Base-by-base conservation (phyloP, 2,113 vertebrate genomes). In the Neogale vison region DNA sequence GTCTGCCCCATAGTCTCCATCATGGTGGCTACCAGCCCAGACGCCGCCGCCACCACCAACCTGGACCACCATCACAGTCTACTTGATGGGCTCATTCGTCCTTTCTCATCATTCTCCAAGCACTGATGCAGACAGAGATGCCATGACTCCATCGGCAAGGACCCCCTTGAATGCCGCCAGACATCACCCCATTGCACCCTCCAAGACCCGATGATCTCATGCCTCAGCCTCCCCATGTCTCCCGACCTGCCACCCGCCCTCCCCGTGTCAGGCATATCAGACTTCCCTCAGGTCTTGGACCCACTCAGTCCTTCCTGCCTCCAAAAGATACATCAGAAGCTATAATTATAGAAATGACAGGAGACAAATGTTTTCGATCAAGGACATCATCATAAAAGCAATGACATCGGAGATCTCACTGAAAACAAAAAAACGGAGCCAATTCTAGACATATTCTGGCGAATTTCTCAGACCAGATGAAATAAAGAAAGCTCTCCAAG, bases 311-410 rank as follows among this genome's bases (percentile, higher is more conserved):
- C 80, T 59, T 82, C n/a, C 18, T 3, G 59, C 39, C 18, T 47
- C 59, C 23, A 12, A 9, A 1, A 1, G 15, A 36, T 4, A 1
- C 8, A 1, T 4, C 63, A 74, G 21, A 74, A 39, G 8, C 13
- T 1, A 15, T 17, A 3, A 34, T 50, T 50, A 9, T 9, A 20
- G 65, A 20, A 89, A 39, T 7, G 1, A 12, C 4, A 34, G 17
- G 1, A 18, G 24, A 24, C 10, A 1, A 18, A 11, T 0, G 17
- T 13, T 0, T 3, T 3, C 2, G 3, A 24, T 24, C 34, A 12
- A 10, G 13, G 26, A 39, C 23, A 24, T 34, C 1, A 3, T 18
- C 39, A 7, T 2, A 50, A 63, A 72, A 23, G 29, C 31, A 61
- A 24, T 24, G 24, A 7, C 39, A 24, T 39, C 18, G 3, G 31